Conservation (phyloP, 2,888 invertebrate genomes). For the Xanthia togata region DNA sequence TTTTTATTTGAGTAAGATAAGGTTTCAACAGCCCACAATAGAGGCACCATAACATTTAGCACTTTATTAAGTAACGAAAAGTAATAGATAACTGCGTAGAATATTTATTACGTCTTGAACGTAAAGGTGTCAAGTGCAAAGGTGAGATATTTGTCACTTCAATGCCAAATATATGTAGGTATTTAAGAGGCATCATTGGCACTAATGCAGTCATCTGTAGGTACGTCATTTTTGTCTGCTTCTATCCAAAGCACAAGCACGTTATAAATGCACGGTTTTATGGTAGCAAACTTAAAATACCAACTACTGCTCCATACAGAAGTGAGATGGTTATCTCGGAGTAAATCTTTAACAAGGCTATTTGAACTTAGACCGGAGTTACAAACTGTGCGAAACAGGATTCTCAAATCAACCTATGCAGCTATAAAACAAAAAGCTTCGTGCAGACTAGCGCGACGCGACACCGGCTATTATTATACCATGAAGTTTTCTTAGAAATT, state of each 20-base stretch:
- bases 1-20: neutral
- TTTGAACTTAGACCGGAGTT: no score
- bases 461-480: no score
- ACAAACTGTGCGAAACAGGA: no score
- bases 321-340: no score
- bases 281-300: no score
- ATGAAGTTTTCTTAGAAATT: no score
- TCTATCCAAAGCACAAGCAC: neutral
- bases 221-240: neutral
- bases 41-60: neutral
- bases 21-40: neutral
- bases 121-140: slow-evolving; percentile 1
- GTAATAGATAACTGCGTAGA: neutral
- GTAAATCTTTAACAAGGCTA: no score
- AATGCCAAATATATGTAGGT: slow-evolving; percentile 2
- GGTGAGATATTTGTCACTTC: slow-evolving; percentile 16
- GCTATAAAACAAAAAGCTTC: no score
- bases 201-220: neutral
- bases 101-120: neutral
- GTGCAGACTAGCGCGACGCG: no score
- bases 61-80: neutral
- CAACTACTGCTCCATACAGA: no score
- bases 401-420: no score
- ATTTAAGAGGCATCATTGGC: neutral
- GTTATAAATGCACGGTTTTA: neutral